Evolutionary conservation across 2,113 vertebrate genomes (phyloP).

Genomic region (Phylloscopus trochilus): DNA sequence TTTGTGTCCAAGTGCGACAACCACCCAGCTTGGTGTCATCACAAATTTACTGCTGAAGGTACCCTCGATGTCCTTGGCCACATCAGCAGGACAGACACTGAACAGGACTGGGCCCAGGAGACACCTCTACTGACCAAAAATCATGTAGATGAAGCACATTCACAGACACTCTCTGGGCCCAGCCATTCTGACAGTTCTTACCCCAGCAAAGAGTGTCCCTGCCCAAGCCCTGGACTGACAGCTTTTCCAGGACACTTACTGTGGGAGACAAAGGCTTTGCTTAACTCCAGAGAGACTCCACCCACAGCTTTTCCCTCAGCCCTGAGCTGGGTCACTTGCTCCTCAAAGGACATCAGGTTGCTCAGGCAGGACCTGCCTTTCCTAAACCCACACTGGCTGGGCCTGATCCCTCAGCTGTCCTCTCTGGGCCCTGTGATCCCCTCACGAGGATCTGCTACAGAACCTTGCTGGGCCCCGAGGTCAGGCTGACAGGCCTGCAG

Average conservation of each 20-base stretch:
- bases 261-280: neutral
- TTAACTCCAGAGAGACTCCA: neutral
- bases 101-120: too few species aligned
- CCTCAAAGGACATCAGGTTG: neutral
- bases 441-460: too few species aligned
- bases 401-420: too few species aligned
- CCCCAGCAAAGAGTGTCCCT: rapidly evolving
- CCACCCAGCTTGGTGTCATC: too few species aligned
- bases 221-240: rapidly evolving
- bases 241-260: neutral
- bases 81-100: too few species aligned
- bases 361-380: too few species aligned
- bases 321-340: rapidly evolving
- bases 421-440: too few species aligned
- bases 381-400: too few species aligned
- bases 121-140: rapidly evolving
- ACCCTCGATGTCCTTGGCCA: rapidly evolving
- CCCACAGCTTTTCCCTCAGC: rapidly evolving
- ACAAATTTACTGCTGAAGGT: neutral
- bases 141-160: neutral
- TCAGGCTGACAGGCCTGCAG: too few species aligned
- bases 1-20: too few species aligned
- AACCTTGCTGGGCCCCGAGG: too few species aligned
- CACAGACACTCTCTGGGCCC: rapidly evolving
- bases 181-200: neutral